Evolutionary conservation across 2,113 vertebrate genomes (phyloP), one percentile per base, ranked within the genome.

Genomic region (Pterocles gutturalis): DNA sequence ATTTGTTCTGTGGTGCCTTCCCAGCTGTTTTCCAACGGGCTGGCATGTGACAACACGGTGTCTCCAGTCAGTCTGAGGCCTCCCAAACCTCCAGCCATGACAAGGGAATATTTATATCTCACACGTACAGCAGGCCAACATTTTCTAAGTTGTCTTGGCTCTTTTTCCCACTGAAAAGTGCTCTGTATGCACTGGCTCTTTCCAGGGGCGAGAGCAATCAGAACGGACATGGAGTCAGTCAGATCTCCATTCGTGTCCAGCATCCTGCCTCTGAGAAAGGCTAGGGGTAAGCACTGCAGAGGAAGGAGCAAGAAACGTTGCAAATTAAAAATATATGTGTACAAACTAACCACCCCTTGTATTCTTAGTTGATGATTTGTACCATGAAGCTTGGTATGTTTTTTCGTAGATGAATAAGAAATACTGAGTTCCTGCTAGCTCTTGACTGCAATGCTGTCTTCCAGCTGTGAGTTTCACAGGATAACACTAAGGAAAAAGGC

Each of bases 31-130:
- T 90, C 48, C n/a, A 92, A 48, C 2, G 5, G 21, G 11, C 48
- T 87, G 36, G 70, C 34, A 36, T 53, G 60, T 81, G 86, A 93
- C 72, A 96, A 51, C 46, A 45, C 0, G 16, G 24, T 65, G 92
- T 87, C 95, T 97, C 92, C 92, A 87, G 83, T 78, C 76, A 94
- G 86, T 84, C 83, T 94, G 79, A 88, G 65, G 64, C 66, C 54
- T 86, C 36, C 38, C 22, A 95, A 91, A 94, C 29, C 69, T 87
- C 69, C 57, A 69, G 58, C 53, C 66, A 31, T 55, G 53, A 95
- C 46, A 92, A 89, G 53, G 7, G 83, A 93, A 83, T 96, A 96
- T 93, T 95, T 96, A 91, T 96, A 87, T 93, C 65, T 93, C 89
- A 79, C 41, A 85, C 5, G 5, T 84, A 79, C 22, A 82, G 18